Base-by-base conservation (phyloP, 2,113 vertebrate genomes). In the Xiphorhynchus elegans region DNA sequence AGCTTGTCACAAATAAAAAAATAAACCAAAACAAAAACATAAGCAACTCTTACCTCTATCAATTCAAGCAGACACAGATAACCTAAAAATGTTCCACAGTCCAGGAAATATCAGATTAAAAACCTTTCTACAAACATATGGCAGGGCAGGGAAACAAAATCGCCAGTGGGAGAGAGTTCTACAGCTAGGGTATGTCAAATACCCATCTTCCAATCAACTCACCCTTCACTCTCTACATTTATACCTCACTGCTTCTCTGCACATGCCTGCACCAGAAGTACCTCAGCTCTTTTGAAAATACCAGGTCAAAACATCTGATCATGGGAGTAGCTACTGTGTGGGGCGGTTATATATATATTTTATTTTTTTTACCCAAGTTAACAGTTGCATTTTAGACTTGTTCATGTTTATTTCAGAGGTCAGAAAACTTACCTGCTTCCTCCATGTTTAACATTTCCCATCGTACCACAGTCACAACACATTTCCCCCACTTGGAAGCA, bases 401-500 rank as follows among this genome's bases (percentile, higher is more conserved):
- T 8, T 62, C 3, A 21, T 29, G 16, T 58, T 82, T 40, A 69
- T 74, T 80, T 77, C 55, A 52, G 13, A 69, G 21, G 24, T 2
- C 1, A 84, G 39, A 78, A 95, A 79, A 75, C 13, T 3, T 29
- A 40, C 4, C 6, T 1, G 0, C 64, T 92, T 67, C 26, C 19
- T 93, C 35, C 10, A 17, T 17, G 20, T 58, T 89, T 84, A n/a
- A 60, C 24, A 55, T 86, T 92, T 77, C 14, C 17, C 8, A 84
- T 33, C 14, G 44, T 40, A 66, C 8, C 56, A 40, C 3, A 72
- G 42, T 23, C 76, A 73, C 47, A 84, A 17, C 12, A 20, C 28
- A 6, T 40, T 76, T 64, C 33, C 15, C 29, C 11, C 6, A 7
- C 13, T 37, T 47, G 12, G 23, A 5, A 0, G 0, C 46, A 31